These are phyloP conservation scores for Palaemon carinicauda DNA, from an alignment of 1,140 invertebrate species.

Conservation along the genomic window DNA sequence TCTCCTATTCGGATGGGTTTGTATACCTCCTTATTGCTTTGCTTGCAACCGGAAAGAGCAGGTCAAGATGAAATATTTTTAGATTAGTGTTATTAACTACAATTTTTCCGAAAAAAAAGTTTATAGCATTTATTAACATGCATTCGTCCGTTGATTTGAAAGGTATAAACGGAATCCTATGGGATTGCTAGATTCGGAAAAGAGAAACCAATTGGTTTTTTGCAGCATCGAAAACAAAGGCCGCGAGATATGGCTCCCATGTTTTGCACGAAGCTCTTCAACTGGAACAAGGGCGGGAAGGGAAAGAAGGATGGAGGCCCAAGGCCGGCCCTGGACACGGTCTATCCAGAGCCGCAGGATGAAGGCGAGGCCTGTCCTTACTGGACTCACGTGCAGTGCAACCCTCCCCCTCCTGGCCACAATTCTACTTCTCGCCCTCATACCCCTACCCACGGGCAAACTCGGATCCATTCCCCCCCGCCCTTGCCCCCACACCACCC, in stretches of 20 bases:
- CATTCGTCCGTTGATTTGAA: no score
- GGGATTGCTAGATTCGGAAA: not conserved
- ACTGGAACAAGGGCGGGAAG: slow-evolving; percentile 37
- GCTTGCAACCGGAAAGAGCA: no score
- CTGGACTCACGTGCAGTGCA: slow-evolving; percentile 52
- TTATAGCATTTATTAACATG: not conserved
- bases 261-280: slow-evolving; percentile 50
- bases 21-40: no score
- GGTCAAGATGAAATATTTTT: no score
- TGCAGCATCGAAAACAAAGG: not conserved
- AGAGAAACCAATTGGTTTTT: no score
- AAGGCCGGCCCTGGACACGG: slow-evolving; percentile 29
- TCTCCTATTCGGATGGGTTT: no score
- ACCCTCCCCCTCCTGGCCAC: slow-evolving; percentile 3
- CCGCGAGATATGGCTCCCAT: slow-evolving; percentile 33
- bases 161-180: no score
- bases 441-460: slow-evolving; percentile 32
- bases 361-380: slow-evolving; percentile 51
- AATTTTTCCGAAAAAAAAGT: not conserved
- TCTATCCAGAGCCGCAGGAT: slow-evolving; percentile 39
- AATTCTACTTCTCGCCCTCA: slow-evolving; percentile 20
- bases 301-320: slow-evolving; percentile 22
- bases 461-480: not conserved
- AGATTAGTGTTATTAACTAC: no score
- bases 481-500: slow-evolving; percentile 32